phyloP scores from a whole-genome alignment of 2,797 vertebrate species.

The Balearica regulorum region DNA sequence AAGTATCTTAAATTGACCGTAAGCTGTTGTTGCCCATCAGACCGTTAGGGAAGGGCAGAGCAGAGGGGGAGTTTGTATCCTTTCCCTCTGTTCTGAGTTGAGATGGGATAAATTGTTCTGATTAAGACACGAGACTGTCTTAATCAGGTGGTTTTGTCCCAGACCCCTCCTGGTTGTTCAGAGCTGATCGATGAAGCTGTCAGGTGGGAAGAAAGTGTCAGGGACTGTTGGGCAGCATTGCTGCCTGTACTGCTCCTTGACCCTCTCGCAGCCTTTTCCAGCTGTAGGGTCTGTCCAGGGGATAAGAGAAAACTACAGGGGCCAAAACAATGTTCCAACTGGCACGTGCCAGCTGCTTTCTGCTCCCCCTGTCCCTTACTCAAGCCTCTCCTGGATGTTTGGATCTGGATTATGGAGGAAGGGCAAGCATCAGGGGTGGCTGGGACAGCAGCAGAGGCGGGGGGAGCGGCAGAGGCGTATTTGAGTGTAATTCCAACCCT shows the following conservation, averaged over 20 bases:
- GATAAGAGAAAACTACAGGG: neutral
- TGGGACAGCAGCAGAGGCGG: neutral
- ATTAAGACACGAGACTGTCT: neutral
- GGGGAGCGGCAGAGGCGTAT: neutral
- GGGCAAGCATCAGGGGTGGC: neutral
- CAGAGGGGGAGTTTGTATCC: neutral
- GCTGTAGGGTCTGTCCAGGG: neutral
- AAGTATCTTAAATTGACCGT: no score
- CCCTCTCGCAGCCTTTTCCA: neutral
- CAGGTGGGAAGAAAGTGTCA: neutral
- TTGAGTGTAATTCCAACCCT: neutral
- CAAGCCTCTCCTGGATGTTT: neutral
- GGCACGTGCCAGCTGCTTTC: accelerated
- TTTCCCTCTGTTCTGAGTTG: neutral
- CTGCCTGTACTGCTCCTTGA: neutral
- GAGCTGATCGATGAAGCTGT: neutral
- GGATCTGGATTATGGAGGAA: neutral
- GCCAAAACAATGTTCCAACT: neutral
- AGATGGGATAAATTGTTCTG: neutral
- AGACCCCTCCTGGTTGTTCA: neutral
- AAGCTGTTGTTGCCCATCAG: neutral
- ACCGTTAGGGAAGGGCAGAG: neutral
- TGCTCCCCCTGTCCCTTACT: neutral
- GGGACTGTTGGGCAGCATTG: neutral
- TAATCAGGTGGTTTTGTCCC: neutral